Percentiles rank a stretch among this genome's conserved stretches.
phyloP scores from a whole-genome alignment of 2,113 vertebrate genomes.

The Phasianus colchicus region DNA sequence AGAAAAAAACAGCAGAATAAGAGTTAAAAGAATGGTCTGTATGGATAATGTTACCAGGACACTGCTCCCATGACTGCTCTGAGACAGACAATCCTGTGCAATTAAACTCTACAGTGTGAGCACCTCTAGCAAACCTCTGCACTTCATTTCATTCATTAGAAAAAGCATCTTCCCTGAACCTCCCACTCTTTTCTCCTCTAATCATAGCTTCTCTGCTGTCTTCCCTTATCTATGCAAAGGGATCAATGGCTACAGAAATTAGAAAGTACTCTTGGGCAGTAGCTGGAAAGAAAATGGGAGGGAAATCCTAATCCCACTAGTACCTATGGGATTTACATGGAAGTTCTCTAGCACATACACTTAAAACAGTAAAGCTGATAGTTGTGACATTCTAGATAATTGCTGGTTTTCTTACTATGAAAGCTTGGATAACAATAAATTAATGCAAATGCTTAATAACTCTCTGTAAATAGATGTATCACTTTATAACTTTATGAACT shows the following conservation, averaged over 20 bases:
- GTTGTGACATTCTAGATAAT: not conserved
- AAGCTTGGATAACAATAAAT: not conserved
- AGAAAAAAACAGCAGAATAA: not conserved
- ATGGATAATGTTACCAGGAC: not conserved
- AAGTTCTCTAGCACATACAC: not conserved
- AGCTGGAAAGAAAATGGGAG: not conserved
- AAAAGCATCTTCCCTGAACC: not conserved
- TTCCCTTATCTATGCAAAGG: not conserved
- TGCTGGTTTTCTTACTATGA: not conserved
- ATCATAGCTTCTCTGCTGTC: not conserved
- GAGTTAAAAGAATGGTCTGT: not conserved
- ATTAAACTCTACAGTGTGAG: not conserved
- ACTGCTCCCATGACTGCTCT: not conserved
- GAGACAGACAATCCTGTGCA: not conserved
- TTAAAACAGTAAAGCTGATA: not conserved
- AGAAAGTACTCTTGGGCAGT: not conserved
- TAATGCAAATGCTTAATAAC: not conserved
- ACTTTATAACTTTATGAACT: not conserved
- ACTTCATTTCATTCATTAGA: not conserved
- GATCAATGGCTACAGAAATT: not conserved
- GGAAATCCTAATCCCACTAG: not conserved
- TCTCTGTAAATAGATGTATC: not conserved
- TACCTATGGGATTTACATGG: not conserved
- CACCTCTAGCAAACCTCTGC: not conserved
- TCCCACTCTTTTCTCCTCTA: not conserved